phyloP scores from a whole-genome alignment of 2,113 vertebrate species.

The Hirundichthys speculiger region DNA sequence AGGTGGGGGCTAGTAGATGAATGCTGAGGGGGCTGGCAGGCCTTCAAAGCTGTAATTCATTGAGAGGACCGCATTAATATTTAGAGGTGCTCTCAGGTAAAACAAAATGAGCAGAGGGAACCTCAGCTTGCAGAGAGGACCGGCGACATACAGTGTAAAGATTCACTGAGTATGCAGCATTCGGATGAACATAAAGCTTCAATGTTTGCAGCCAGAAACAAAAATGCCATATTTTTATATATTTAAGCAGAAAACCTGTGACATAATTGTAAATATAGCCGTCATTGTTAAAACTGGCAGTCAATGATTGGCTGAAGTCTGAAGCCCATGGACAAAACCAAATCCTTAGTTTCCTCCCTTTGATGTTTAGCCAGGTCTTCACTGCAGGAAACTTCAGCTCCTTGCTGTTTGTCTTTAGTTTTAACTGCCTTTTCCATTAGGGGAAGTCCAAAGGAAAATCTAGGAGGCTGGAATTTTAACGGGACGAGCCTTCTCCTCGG shows the following conservation, averaged over 20 bases:
- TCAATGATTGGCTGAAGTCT: too few relatives aligned
- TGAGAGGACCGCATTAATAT: constrained; percentile 73
- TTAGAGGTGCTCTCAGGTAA: constrained; percentile 76
- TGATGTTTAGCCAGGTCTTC: too few relatives aligned
- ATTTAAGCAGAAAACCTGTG: not conserved
- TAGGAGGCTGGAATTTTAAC: too few relatives aligned
- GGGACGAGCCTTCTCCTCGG: too few relatives aligned
- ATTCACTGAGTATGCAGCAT: constrained; percentile 33
- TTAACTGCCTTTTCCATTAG: too few relatives aligned
- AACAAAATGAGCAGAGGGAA: constrained; percentile 73
- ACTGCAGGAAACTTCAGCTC: too few relatives aligned
- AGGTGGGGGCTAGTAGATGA: constrained; percentile 56
- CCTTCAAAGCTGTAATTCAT: constrained; percentile 67
- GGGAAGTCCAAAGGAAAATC: too few relatives aligned
- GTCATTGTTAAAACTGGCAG: too few relatives aligned
- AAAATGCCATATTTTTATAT: not conserved
- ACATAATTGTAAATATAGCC: too few relatives aligned
- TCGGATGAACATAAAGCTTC: constrained; percentile 14
- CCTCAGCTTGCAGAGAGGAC: constrained; percentile 44
- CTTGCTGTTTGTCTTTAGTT: too few relatives aligned
- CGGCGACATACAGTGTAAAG: constrained; percentile 46
- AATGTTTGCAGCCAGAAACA: constrained; percentile 14
- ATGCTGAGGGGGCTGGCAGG: constrained; percentile 61
- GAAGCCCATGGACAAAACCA: too few relatives aligned
- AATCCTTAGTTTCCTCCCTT: too few relatives aligned